A percentile compares a stretch with the other conserved stretches of the same genome.
These are phyloP conservation scores for Pheosia tremula DNA, from an alignment of 2,888 invertebrate species.

Conservation along the genomic window DNA sequence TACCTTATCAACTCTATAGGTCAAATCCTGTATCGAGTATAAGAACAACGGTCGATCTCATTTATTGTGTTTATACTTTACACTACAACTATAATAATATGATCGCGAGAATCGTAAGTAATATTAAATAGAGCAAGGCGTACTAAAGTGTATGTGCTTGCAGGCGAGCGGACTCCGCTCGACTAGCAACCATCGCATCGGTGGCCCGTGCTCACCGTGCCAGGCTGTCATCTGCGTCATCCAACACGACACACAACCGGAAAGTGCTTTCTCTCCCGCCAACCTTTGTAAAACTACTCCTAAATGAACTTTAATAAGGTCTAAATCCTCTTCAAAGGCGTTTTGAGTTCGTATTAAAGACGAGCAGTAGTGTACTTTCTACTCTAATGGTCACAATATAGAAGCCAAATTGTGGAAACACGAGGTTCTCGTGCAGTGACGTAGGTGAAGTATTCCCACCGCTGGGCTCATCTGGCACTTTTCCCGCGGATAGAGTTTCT, in stretches of 20 bases:
- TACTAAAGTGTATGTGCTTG: constrained; percentile 47
- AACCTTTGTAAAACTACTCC: constrained; percentile 51
- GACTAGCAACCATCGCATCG: constrained; percentile 58
- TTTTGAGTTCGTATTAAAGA: constrained; percentile 16
- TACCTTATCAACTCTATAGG: constrained; percentile 4
- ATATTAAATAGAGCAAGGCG: constrained; percentile 41
- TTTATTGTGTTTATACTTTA: constrained; percentile 19
- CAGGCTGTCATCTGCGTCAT: constrained; percentile 78
- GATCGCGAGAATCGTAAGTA: constrained; percentile 47
- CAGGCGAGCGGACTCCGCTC: constrained; percentile 62
- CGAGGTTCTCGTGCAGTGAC: constrained; percentile 51
- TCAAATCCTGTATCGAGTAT: constrained; percentile 36
- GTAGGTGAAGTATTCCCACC: constrained; percentile 61
- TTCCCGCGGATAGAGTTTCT: constrained; percentile 74
- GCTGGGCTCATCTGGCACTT: constrained; percentile 68
- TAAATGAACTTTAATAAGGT: constrained; percentile 59
- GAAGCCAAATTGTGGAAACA: constrained; percentile 47
- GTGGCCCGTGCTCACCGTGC: constrained; percentile 47
- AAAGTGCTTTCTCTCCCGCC: constrained; percentile 80
- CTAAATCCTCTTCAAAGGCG: constrained; percentile 28
- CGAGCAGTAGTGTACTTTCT: constrained; percentile 49
- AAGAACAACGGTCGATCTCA: constrained; percentile 40
- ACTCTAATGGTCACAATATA: constrained; percentile 49
- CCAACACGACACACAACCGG: constrained; percentile 70
- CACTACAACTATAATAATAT: constrained; percentile 28